Percentiles rank a stretch among this genome's conserved stretches.
phyloP scores from a whole-genome alignment of 2,113 vertebrate species.

The Trichechus manatus region DNA sequence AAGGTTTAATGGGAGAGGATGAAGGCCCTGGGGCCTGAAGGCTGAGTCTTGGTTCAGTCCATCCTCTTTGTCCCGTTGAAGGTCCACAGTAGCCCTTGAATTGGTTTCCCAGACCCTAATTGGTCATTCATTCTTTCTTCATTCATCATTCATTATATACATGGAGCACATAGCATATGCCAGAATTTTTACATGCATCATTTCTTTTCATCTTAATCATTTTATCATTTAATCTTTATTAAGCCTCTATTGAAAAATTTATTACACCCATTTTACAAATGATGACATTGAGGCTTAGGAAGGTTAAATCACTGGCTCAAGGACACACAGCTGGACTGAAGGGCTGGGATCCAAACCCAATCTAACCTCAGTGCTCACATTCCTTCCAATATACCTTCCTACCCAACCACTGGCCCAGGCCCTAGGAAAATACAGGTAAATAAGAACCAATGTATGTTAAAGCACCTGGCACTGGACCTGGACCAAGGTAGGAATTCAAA shows the following conservation, averaged over 20 bases:
- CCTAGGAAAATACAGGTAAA: neutral
- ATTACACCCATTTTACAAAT: slow-evolving; percentile 14
- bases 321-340: neutral
- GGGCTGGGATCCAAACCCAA: neutral
- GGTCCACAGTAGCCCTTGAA: neutral
- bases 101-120: slow-evolving; percentile 15
- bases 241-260: neutral
- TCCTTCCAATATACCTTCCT: slow-evolving; percentile 9
- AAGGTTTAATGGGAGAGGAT: neutral
- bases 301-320: neutral
- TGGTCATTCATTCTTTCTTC: neutral
- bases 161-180: neutral
- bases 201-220: neutral
- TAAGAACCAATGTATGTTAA: neutral
- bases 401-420: neutral
- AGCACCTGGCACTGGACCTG: neutral
- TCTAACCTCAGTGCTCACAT: neutral
- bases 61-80: neutral
- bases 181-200: neutral
- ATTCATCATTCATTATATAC: neutral
- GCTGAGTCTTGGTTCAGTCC: neutral
- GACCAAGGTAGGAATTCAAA: slow-evolving; percentile 6
- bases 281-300: neutral
- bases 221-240: neutral
- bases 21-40: neutral